Conservation (phyloP, 37 sponge, comb jelly and placozoan species). For the Petrosia ficiformis region DNA sequence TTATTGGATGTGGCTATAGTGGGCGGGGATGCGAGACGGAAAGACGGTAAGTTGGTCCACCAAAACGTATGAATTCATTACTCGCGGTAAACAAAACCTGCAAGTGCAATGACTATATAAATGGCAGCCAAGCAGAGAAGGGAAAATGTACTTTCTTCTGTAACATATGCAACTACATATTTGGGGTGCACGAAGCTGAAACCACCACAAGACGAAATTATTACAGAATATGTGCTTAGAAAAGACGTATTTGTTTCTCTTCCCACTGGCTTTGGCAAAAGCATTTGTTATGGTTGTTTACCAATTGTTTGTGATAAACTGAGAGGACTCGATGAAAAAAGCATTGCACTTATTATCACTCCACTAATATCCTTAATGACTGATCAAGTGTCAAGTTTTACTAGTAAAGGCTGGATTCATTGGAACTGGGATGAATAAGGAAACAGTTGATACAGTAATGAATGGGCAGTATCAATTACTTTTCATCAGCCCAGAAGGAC, state of each 20-base stretch:
- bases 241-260: constrained; percentile 13
- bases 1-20: too few relatives aligned
- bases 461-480: not conserved
- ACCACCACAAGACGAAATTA: not conserved
- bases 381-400: not conserved
- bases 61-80: too few relatives aligned
- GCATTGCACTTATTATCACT: not conserved
- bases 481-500: not conserved
- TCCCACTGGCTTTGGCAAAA: constrained; percentile 10
- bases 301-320: not conserved
- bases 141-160: too few relatives aligned
- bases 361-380: not conserved
- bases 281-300: not conserved
- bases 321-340: not conserved
- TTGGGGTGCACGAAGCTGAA: too few relatives aligned
- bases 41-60: too few relatives aligned
- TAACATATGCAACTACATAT: too few relatives aligned
- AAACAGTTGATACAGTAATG: not conserved
- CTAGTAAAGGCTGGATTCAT: not conserved
- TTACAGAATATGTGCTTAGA: not conserved
- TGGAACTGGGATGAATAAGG: not conserved
- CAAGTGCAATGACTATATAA: too few relatives aligned
- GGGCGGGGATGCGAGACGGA: too few relatives aligned
- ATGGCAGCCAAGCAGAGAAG: too few relatives aligned
- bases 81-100: too few relatives aligned